Base-by-base conservation (phyloP, 1,140 invertebrate genomes). In the Sycophila sp. region DNA sequence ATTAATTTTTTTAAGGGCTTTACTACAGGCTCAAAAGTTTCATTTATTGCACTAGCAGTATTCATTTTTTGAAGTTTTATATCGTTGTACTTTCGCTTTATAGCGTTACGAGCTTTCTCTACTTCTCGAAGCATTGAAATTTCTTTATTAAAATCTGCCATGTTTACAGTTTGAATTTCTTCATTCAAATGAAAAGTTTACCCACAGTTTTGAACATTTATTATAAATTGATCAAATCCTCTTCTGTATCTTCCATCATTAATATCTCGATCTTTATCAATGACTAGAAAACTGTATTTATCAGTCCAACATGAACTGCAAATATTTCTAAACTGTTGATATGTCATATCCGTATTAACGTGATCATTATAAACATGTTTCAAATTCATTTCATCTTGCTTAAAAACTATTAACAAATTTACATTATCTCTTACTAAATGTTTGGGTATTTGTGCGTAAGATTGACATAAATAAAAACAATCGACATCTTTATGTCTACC, bases 361-460 rank as follows among this genome's bases (percentile, higher is more conserved):
- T 82, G 77, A 77, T 85, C 81, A 70, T 82, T 73, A 71, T 83
- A 85, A 22, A 84, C 60, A 72, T 84, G 81, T 69, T 77, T 81
- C 10, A 84, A 58, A 76, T 87, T 86, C 8, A 75, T 72, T 42
- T 80, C 77, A 77, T 86, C 81, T 74, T 85, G 80, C 69, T 77
- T 78, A 69, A 86, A 86, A 15, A 84, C 2, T 51, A 82, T 70
- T 22, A 86, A 65, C 19, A 86, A 76, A 71, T 85, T 85, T 7
- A 76, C 75, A 76, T 83, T 85, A 73, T 84, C 81, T 26, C 80
- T 69, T 38, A 83, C 74, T 10, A 85, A 59, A 72, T 83, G 80
- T 77, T 86, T 86, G 10, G 79, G 80, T 45, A 84, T 81, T 56
- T 74, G 74, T 6, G 80, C 71, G 74, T 86, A 85, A 2, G 81